phyloP scores from a whole-genome alignment of 2,113 vertebrate species.

The Pteropus alecto region DNA sequence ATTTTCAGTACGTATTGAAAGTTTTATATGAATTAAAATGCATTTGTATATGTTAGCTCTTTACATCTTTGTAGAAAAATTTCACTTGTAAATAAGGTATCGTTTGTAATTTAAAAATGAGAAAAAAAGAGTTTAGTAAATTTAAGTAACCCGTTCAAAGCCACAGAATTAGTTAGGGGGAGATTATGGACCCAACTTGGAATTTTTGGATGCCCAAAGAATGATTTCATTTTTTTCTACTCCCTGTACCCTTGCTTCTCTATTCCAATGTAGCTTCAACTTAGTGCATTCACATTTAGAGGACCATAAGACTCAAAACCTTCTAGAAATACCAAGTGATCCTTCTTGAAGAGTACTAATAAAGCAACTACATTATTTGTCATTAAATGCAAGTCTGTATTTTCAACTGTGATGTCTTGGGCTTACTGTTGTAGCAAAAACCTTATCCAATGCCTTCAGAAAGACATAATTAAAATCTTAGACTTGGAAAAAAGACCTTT shows the following conservation, averaged over 20 bases:
- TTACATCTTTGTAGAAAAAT: neutral
- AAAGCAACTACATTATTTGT: neutral
- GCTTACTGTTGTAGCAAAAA: neutral
- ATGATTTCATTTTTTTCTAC: neutral
- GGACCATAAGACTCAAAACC: neutral
- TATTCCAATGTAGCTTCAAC: neutral
- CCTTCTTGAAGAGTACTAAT: neutral
- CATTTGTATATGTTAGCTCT: neutral
- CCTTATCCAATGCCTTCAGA: neutral
- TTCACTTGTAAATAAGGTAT: neutral
- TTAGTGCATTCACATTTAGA: neutral
- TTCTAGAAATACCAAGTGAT: neutral
- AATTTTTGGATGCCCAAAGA: neutral
- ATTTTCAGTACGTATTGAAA: neutral
- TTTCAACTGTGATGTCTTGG: neutral
- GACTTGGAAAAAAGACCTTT: neutral
- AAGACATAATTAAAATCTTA: constrained; percentile 15
- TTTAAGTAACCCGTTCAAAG: neutral
- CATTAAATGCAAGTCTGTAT: neutral
- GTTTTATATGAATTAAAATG: neutral
- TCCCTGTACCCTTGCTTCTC: neutral
- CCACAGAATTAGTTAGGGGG: neutral
- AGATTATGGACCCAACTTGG: neutral
- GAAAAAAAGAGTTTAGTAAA: neutral
- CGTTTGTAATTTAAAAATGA: neutral